These are phyloP conservation scores for Prionace glauca DNA, from an alignment of 2,797 vertebrate genomes.

Conservation along the genomic window DNA sequence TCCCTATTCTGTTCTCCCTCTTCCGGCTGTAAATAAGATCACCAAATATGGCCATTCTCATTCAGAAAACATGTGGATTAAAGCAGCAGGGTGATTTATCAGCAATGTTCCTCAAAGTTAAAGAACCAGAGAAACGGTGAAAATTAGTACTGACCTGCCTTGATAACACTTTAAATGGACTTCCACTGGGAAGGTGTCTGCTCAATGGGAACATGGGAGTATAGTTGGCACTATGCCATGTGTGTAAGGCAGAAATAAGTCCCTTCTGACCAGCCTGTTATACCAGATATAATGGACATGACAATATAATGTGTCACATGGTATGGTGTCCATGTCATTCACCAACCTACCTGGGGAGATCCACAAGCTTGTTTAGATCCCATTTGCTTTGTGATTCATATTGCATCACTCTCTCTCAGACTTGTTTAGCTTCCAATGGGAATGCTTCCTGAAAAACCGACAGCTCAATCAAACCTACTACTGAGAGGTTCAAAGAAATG, in stretches of 20 bases:
- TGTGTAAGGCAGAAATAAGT: too few relatives aligned
- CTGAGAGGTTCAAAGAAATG: not conserved
- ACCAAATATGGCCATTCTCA: not conserved
- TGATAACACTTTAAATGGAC: not conserved
- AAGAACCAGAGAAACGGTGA: not conserved
- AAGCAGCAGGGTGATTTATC: not conserved
- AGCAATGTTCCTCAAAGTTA: not conserved
- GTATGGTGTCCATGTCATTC: not conserved
- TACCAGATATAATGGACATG: not conserved
- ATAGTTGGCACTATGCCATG: not conserved
- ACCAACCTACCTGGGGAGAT: not conserved
- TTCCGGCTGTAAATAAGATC: not conserved
- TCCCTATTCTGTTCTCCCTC: not conserved
- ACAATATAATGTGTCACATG: not conserved
- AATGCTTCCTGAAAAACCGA: not conserved
- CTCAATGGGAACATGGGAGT: not conserved
- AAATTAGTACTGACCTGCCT: not conserved
- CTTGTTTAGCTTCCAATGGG: not conserved
- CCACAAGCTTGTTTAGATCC: not conserved
- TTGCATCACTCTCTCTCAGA: not conserved
- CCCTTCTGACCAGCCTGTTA: not conserved
- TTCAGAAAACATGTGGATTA: not conserved
- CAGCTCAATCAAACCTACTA: not conserved
- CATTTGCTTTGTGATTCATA: not conserved
- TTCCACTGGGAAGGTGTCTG: not conserved